Conservation (phyloP, 2,797 vertebrate genomes). For the Pseudomugil gertrudae region DNA sequence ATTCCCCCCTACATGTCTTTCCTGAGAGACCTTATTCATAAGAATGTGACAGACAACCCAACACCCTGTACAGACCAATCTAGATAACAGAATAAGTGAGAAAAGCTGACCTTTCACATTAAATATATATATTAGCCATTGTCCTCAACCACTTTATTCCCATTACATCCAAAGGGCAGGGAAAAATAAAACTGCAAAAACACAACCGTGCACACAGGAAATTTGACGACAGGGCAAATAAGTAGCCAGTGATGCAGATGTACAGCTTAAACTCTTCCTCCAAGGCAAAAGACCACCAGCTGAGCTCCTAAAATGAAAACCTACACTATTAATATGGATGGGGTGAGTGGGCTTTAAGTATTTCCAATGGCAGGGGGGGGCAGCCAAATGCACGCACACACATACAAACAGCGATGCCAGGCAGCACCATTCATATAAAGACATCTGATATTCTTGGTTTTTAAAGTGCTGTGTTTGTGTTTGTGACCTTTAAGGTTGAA, state of each 20-base stretch:
- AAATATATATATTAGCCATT: conserved; percentile 29
- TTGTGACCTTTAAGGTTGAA: conserved; percentile 76
- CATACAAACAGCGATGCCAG: conserved; percentile 1
- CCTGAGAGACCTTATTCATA: neutral
- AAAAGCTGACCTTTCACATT: conserved; percentile 30
- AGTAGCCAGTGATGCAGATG: conserved; percentile 59
- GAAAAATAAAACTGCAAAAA: conserved; percentile 2
- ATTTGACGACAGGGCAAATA: conserved; percentile 39
- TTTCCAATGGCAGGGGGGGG: conserved; percentile 7
- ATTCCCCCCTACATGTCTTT: neutral
- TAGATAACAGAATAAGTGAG: conserved; percentile 10
- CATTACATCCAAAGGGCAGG: conserved; percentile 23
- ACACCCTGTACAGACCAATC: conserved; percentile 1
- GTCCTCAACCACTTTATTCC: conserved; percentile 26
- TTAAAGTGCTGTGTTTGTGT: conserved; percentile 45
- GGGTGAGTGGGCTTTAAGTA: conserved; percentile 33
- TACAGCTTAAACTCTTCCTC: conserved; percentile 58
- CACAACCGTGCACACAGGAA: neutral
- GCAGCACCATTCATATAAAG: conserved; percentile 27
- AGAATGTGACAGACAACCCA: neutral
- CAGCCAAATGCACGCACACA: neutral
- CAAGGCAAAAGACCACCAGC: conserved; percentile 68
- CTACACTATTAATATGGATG: conserved; percentile 67
- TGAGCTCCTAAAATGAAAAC: conserved; percentile 65
- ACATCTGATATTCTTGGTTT: conserved; percentile 59